Evolutionary conservation across 92 coral and sea anemone genomes (phyloP), one percentile per base, ranked within the genome.

Genomic region (Porites rus): DNA sequence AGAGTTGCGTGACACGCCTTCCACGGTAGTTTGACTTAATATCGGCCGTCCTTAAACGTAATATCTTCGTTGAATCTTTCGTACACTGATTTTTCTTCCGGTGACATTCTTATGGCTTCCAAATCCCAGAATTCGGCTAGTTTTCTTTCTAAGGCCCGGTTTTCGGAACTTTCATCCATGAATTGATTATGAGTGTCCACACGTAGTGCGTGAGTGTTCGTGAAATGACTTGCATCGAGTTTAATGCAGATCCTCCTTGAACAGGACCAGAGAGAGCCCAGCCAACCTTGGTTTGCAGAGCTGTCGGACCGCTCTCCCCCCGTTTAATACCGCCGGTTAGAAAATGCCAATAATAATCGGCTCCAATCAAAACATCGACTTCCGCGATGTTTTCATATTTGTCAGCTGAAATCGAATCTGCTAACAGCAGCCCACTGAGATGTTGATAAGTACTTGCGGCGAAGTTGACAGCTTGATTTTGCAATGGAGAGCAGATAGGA

Each of bases 291-390:
- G 90, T 88, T 83, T 92, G 65, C 66, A 89, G 59, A 13, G 90
- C 92, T 38, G 73, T 64, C 13, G 82, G 90, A 10, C 85, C 90
- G 69, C 16, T 7, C 9, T 56, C 81, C 2, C 92, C 51, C 79
- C n/a, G 67, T 13, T 16, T 62, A 22, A 77, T 81, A 20, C 53
- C 80, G 60, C 90, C 92, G 2, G 86, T 92, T 17, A 78, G 86
- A 65, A 79, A 9, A 18, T 74, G 58, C 93, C 95, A 92, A 8
- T 76, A 86, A 19, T 81, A 85, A 61, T 92, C 91, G 50, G 75
- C 86, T 51, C 83, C 91, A 17, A 86, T 86, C 74, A 92, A 87
- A 7, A 86, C 12, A 12, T 53, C 8, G 59, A 53, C 59, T 1
- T 53, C 59, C 12, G 4, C 8, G 4, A 1, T 53, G 59, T 53